A percentile compares a stretch with the other conserved stretches of the same genome.
These are phyloP conservation scores for Endotricha flammealis DNA, from an alignment of 2,888 invertebrate genomes.

Conservation along the genomic window DNA sequence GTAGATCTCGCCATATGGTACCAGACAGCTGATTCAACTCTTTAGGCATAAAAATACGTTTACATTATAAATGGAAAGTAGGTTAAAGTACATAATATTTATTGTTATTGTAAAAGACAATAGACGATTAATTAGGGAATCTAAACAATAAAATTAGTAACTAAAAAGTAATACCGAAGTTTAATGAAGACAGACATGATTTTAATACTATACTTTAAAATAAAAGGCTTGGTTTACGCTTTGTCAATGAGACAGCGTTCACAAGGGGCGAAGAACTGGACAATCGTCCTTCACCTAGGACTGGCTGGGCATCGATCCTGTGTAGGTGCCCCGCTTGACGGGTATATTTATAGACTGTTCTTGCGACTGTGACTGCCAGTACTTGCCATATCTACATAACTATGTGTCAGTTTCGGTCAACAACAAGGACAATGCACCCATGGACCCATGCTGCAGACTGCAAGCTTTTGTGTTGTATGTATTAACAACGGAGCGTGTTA, in stretches of 20 bases:
- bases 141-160: slow-evolving; percentile 1
- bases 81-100: neutral
- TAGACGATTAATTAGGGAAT: neutral
- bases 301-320: slow-evolving; percentile 65
- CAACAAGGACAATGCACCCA: slow-evolving; percentile 42
- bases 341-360: slow-evolving; percentile 64
- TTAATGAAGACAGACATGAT: too few species aligned
- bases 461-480: slow-evolving; percentile 19
- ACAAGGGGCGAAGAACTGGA: slow-evolving; percentile 56
- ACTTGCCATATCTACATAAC: slow-evolving; percentile 5
- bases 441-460: slow-evolving; percentile 14
- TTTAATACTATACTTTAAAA: too few species aligned
- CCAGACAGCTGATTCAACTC: slow-evolving; percentile 62
- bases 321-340: slow-evolving; percentile 55
- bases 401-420: slow-evolving; percentile 19
- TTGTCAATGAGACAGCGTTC: slow-evolving; percentile 40
- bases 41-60: slow-evolving; percentile 22
- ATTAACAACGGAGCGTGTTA: slow-evolving; percentile 54
- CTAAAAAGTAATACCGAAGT: neutral
- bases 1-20: slow-evolving; percentile 72
- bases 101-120: neutral
- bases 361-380: slow-evolving; percentile 32
- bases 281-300: slow-evolving; percentile 70
- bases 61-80: slow-evolving; percentile 17
- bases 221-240: too few species aligned